Evolutionary conservation across 2,797 vertebrate genomes (phyloP), one percentile per base, ranked within the genome.

Genomic region (Rhinophrynus dorsalis): DNA sequence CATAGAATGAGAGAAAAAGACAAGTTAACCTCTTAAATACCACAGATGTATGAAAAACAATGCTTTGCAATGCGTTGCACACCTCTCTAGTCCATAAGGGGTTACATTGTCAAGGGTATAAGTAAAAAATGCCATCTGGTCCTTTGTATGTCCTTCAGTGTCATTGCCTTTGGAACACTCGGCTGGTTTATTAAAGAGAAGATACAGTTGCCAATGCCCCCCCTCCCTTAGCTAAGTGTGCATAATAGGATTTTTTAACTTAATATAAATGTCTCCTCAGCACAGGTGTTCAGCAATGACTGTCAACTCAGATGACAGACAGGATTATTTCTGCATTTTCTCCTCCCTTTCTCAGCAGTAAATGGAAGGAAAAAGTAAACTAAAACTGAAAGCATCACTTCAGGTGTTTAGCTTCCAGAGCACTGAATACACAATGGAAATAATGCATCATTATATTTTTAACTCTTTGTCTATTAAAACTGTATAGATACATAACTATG

Each of bases 201-300:
- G 42, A 9, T 11, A 21, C 15, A 47, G n/a, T n/a, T 47, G 58
- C 44, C 59, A 32, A 47, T 24, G 7, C 6, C 8, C 4, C 18
- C 13, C 27, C 17, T 61, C 42, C 42, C 9, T 12, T 3, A 21
- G 27, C 21, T 10, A 20, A 45, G 26, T 47, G 8, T 42, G 37
- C 38, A 29, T 23, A 30, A 6, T 13, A 3, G 21, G 23, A 48
- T 20, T 26, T 17, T 17, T 6, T 4, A 24, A 40, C 3, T 52
- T 54, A 30, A 62, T 32, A 37, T 15, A 38, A 9, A 9, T 2
- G 38, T 6, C 15, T 42, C 15, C 3, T 42, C 15, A 42, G 38
- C 38, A 42, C 47, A 54, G 61, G 35, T 52, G 35, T 52, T 64
- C 33, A 26, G 48, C 33, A 38, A 35, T 52, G 32, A 64, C 23